phyloP scores from a whole-genome alignment of 2,888 invertebrate genomes.

The Lasioglossum morio region DNA sequence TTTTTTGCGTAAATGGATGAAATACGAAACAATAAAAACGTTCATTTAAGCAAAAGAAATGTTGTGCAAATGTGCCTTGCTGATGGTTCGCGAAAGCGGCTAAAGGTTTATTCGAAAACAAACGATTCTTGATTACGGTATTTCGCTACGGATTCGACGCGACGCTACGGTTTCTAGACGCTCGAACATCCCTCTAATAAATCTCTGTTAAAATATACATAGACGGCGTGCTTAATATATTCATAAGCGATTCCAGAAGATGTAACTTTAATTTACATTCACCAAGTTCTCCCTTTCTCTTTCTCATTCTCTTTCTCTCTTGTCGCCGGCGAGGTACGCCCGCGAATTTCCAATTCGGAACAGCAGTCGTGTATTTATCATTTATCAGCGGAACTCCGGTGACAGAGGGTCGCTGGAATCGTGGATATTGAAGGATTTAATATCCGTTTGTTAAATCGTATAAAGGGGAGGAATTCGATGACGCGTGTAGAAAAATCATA shows the following conservation, averaged over 20 bases:
- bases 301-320: background rate
- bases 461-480: background rate
- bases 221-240: slow-evolving; percentile 1
- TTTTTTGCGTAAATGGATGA: background rate
- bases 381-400: slow-evolving; percentile 13
- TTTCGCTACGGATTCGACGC: background rate
- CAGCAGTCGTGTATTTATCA: slow-evolving; percentile 12
- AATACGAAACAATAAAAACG: background rate
- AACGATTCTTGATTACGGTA: slow-evolving; percentile 2
- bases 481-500: background rate
- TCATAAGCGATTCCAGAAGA: slow-evolving; percentile 14
- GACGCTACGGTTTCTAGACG: background rate
- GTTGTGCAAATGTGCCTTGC: background rate
- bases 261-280: slow-evolving; percentile 16
- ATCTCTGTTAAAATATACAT: slow-evolving; percentile 15
- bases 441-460: slow-evolving; percentile 3
- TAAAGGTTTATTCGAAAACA: background rate
- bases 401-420: slow-evolving; percentile 10
- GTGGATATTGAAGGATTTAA: slow-evolving; percentile 17
- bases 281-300: background rate
- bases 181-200: background rate
- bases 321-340: background rate
- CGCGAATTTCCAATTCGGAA: slow-evolving; percentile 13
- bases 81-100: background rate
- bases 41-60: background rate